Evolutionary conservation across 2,113 vertebrate species (phyloP).

Genomic region (Salvelinus namaycush): DNA sequence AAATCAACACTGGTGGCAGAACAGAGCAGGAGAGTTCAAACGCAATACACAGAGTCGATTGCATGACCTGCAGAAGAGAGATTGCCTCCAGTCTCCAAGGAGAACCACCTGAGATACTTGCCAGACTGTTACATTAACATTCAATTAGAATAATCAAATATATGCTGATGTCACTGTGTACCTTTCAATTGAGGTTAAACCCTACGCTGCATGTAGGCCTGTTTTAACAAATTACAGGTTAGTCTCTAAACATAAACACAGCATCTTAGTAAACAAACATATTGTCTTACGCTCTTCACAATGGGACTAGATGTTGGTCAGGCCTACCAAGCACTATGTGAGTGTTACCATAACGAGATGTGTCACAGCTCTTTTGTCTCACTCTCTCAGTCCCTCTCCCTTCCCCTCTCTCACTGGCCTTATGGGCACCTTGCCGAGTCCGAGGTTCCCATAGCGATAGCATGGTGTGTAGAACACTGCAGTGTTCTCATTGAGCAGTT

Average conservation of each 20-base stretch:
- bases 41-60: constrained; percentile 23
- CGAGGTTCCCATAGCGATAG: constrained; percentile 49
- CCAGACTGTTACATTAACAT: background rate
- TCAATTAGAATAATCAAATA: no score
- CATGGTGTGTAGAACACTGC: constrained; percentile 35
- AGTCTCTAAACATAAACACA: no score
- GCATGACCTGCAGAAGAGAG: background rate
- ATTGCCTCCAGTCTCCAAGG: background rate
- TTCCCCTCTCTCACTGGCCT: constrained; percentile 2
- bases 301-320: background rate
- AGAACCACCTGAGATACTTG: background rate
- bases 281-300: background rate
- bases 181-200: no score
- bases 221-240: no score
- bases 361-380: constrained; percentile 11
- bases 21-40: background rate
- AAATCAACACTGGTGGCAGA: background rate
- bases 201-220: no score
- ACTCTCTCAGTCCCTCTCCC: constrained; percentile 8
- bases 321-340: background rate
- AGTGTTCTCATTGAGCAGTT: constrained; percentile 11
- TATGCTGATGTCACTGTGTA: no score
- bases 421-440: constrained; percentile 30
- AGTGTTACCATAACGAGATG: background rate
- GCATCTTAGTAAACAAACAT: no score